These are phyloP conservation scores for Rhodophaea formosa DNA, from an alignment of 2,888 invertebrate species.

Conservation along the genomic window DNA sequence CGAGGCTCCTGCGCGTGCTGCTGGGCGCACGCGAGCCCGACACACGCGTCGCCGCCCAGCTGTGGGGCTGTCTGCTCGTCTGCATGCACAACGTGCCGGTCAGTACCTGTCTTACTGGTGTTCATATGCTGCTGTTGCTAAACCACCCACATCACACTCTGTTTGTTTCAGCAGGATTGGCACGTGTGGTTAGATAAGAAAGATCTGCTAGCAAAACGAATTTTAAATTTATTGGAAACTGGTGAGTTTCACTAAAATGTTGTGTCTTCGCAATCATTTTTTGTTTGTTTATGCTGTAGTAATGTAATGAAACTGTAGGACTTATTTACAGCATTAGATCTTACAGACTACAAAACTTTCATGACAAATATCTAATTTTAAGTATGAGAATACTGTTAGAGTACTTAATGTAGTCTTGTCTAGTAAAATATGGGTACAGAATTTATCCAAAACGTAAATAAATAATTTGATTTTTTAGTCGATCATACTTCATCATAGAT, in stretches of 20 bases:
- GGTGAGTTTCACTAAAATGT: constrained; percentile 40
- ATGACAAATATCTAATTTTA: no score
- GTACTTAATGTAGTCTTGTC: no score
- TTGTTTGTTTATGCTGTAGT: no score
- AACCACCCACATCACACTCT: not conserved
- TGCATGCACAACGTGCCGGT: constrained; percentile 57
- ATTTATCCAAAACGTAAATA: not conserved
- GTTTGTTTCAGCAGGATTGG: constrained; percentile 82
- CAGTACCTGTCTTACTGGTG: not conserved
- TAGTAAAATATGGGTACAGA: not conserved
- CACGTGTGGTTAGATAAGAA: constrained; percentile 85
- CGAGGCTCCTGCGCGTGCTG: constrained; percentile 64
- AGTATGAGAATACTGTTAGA: no score
- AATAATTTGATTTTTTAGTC: not conserved
- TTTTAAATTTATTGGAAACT: constrained; percentile 55
- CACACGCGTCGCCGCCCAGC: constrained; percentile 67
- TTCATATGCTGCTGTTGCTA: not conserved
- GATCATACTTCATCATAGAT: not conserved
- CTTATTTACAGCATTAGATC: no score
- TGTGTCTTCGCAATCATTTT: no score
- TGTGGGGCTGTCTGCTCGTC: constrained; percentile 88
- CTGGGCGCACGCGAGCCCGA: constrained; percentile 29
- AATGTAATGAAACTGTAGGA: no score
- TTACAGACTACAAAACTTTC: no score
- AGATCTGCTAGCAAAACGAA: constrained; percentile 81